These are phyloP conservation scores for Candidula unifasciata DNA, from an alignment of 2,888 invertebrate species.

Conservation along the genomic window DNA sequence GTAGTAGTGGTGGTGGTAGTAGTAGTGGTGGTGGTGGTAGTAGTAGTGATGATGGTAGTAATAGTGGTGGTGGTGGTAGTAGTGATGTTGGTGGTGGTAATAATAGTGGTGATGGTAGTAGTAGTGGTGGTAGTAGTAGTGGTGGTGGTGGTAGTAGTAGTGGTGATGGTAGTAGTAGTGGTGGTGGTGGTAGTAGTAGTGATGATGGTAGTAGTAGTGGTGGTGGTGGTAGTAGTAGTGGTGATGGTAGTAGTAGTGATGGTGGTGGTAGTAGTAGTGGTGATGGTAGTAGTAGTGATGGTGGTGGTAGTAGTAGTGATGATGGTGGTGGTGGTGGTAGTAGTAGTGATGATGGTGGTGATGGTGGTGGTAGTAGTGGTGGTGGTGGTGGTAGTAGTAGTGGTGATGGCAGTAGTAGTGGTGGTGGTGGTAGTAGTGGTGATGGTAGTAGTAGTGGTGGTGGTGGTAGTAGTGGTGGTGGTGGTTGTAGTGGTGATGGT, in stretches of 20 bases:
- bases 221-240: slow-evolving; percentile 9
- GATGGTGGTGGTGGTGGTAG: slow-evolving; percentile 2
- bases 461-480: too few species aligned
- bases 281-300: slow-evolving; percentile 8
- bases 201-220: neutral
- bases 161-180: slow-evolving; percentile 9
- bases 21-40: neutral
- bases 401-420: neutral
- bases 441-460: too few species aligned
- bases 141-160: slow-evolving; percentile 2
- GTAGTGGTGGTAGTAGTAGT: neutral
- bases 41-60: neutral
- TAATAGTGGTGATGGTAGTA: neutral
- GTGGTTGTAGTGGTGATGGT: neutral
- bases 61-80: neutral
- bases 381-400: neutral
- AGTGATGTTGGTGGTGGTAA: neutral
- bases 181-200: slow-evolving; percentile 13
- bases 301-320: slow-evolving; percentile 11
- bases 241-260: slow-evolving; percentile 14
- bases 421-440: too few species aligned
- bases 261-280: neutral
- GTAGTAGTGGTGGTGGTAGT: slow-evolving; percentile 3
- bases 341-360: slow-evolving; percentile 19
- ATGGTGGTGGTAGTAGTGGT: neutral